These are phyloP conservation scores for Nesogale talazaci DNA, from an alignment of 2,113 vertebrate genomes.

Conservation along the genomic window DNA sequence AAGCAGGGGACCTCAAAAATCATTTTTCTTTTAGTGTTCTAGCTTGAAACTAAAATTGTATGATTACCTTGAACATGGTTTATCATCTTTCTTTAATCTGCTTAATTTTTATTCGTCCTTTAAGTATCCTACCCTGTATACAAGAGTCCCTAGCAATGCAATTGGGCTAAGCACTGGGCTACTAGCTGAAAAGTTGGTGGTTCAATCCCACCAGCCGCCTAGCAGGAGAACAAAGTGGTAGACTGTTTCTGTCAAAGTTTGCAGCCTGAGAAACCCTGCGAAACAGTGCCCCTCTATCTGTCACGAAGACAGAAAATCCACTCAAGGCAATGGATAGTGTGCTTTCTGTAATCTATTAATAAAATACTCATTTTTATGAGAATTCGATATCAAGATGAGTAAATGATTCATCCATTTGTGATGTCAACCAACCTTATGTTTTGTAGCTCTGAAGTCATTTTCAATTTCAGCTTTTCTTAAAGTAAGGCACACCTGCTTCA, in stretches of 20 bases:
- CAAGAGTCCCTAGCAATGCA: no score
- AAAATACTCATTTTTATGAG: constrained; percentile 19
- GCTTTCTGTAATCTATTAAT: neutral
- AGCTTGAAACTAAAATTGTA: neutral
- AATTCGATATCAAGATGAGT: neutral
- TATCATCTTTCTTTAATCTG: constrained; percentile 10
- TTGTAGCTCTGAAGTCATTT: constrained; percentile 24
- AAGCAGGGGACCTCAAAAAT: no score
- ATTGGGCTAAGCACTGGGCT: no score
- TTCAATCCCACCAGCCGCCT: no score
- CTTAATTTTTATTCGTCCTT: neutral
- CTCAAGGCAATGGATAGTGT: no score
- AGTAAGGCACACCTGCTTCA: neutral
- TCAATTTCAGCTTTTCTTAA: constrained; percentile 44
- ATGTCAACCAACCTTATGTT: neutral
- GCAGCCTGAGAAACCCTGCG: no score
- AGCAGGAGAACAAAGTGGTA: no score
- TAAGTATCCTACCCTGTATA: neutral
- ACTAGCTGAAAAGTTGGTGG: no score
- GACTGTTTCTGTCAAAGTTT: no score
- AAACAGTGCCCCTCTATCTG: no score
- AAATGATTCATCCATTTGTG: constrained; percentile 7
- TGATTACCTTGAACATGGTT: neutral
- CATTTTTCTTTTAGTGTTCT: neutral
- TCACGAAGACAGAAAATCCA: no score